These are phyloP conservation scores for Heterotis niloticus DNA, from an alignment of 2,113 vertebrate genomes.

Conservation along the genomic window DNA sequence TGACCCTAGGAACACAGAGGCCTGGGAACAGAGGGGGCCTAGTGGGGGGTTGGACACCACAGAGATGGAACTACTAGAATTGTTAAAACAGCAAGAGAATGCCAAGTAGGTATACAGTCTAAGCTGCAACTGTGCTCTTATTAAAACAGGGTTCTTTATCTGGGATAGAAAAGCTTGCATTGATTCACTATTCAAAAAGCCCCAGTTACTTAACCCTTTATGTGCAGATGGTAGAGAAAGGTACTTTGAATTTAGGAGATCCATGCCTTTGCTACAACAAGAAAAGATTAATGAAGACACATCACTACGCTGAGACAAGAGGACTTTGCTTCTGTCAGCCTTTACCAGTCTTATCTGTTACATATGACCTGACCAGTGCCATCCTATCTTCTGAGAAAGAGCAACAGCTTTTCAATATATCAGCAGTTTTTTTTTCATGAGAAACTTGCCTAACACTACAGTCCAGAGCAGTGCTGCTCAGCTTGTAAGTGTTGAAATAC, in stretches of 20 bases:
- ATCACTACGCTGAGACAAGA: not conserved
- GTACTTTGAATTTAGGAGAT: not conserved
- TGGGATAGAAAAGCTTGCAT: not conserved
- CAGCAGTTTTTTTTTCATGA: not conserved
- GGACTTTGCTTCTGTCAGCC: no score
- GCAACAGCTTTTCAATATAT: no score
- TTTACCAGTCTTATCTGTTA: no score
- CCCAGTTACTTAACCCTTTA: not conserved
- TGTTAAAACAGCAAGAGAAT: not conserved
- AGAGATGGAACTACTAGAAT: constrained; percentile 10
- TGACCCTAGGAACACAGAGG: constrained; percentile 21
- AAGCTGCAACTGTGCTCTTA: not conserved
- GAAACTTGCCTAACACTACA: no score
- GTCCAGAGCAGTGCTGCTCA: no score
- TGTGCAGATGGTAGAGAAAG: not conserved
- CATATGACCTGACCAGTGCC: no score
- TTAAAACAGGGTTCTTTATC: constrained; percentile 3
- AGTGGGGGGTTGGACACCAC: constrained; percentile 14
- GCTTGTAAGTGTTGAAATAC: no score
- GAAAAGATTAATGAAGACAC: not conserved
- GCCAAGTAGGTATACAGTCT: not conserved
- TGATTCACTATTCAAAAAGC: not conserved
- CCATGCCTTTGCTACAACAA: not conserved
- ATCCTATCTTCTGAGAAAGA: no score
- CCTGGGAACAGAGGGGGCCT: constrained; percentile 25